phyloP scores from a whole-genome alignment of 1,140 invertebrate species.

The Druon quercuslanigerum region DNA sequence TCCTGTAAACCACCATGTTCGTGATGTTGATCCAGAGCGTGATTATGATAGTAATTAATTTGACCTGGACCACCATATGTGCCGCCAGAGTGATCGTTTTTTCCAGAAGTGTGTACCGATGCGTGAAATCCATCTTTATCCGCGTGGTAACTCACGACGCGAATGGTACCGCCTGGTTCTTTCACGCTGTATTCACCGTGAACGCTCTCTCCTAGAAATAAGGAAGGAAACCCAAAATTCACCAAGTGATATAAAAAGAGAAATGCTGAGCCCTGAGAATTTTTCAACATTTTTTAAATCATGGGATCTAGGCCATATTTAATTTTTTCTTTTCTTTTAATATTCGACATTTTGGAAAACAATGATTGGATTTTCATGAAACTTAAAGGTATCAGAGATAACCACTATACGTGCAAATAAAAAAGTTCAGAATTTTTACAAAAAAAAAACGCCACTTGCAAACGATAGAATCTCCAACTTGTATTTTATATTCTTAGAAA shows the following conservation, averaged over 20 bases:
- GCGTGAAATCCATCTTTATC: constrained; percentile 87
- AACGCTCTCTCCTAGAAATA: constrained; percentile 63
- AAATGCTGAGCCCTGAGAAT: neutral
- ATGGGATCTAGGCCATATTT: neutral
- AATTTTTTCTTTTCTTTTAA: neutral
- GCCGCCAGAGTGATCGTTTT: constrained; percentile 68
- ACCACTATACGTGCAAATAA: neutral
- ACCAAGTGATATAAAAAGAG: neutral
- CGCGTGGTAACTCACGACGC: constrained; percentile 85
- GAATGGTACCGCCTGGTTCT: constrained; percentile 85
- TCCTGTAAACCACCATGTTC: constrained; percentile 35
- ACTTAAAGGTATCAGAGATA: too few relatives aligned
- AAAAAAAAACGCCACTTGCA: too few relatives aligned
- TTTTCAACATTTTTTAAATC: neutral
- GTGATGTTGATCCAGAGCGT: constrained; percentile 34
- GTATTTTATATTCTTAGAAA: too few relatives aligned
- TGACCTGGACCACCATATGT: constrained; percentile 52
- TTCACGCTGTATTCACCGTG: constrained; percentile 85
- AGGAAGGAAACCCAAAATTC: neutral
- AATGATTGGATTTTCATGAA: neutral
- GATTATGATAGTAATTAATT: constrained; percentile 40
- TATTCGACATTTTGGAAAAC: too few relatives aligned
- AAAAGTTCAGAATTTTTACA: too few relatives aligned
- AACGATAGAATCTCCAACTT: too few relatives aligned
- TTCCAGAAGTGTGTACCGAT: constrained; percentile 81